Base-by-base conservation (phyloP, 2,113 vertebrate genomes). In the Aphyosemion australe region DNA sequence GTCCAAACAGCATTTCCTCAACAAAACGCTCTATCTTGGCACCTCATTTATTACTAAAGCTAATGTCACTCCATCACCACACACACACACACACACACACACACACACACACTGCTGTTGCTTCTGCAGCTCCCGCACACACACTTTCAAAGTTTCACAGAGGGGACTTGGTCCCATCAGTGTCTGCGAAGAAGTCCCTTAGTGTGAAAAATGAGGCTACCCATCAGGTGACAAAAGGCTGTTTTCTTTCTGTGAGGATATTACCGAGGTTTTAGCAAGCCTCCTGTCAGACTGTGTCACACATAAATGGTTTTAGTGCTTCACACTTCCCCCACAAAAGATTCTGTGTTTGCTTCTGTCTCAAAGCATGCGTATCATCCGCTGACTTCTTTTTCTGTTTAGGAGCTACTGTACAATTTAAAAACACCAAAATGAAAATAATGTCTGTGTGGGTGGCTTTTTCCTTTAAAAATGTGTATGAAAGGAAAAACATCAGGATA, bases 11-110 rank as follows among this genome's bases (percentile, higher is more conserved):
- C 64, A 64, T 59, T 43, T 58, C 64, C 60, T 72, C 70, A 15
- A 43, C 65, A 42, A 26, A 26, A 26, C 5, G 26, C 26, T 26
- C 26, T 5, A 26, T 26, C 26, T 26, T 13, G 37, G 45, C 68
- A 65, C 26, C 67, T 85, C 83, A 85, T 89, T 78, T 84, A 84
- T 89, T 84, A 85, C 74, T 65, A 67, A 1, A 67, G 47, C 74
- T 48, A 39, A 62, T 73, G 79, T 85, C 85, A 76, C 79, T 86
- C 68, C 41, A 63, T 80, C 52, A 61, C n/a, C n/a, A n/a, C n/a
- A n/a, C n/a, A n/a, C n/a, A n/a, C n/a, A n/a, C n/a, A n/a, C n/a
- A n/a, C n/a, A n/a, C n/a, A n/a, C n/a, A n/a, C n/a, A n/a, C n/a
- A n/a, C n/a, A n/a, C n/a, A n/a, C n/a, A n/a, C n/a, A n/a, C n/a